phyloP scores from a whole-genome alignment of 2,888 invertebrate genomes.

The Philaethria dido region DNA sequence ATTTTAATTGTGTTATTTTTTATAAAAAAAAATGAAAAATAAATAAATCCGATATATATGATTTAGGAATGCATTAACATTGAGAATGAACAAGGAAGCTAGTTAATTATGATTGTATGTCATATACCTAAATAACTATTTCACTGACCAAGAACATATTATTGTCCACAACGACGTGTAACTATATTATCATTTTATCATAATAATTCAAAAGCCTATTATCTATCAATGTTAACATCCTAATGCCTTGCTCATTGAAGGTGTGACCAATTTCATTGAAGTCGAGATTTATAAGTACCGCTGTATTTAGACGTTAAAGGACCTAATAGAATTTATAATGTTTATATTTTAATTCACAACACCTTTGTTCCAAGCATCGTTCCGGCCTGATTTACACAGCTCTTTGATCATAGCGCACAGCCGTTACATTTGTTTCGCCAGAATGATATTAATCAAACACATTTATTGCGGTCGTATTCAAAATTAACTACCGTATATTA shows the following conservation, averaged over 20 bases:
- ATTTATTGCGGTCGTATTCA: constrained; percentile 75
- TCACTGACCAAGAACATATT: not conserved
- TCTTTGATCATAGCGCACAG: constrained; percentile 70
- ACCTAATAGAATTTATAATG: constrained; percentile 42
- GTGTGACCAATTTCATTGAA: constrained; percentile 27
- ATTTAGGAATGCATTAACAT: not conserved
- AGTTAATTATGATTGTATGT: not conserved
- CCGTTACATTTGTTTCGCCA: constrained; percentile 74
- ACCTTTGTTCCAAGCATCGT: constrained; percentile 54
- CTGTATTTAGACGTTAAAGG: constrained; percentile 24
- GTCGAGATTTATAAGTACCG: constrained; percentile 22
- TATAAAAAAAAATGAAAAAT: not conserved
- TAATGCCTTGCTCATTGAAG: constrained; percentile 20
- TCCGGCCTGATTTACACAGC: constrained; percentile 64
- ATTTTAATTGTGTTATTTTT: not conserved
- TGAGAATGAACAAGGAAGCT: not conserved
- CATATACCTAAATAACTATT: not conserved
- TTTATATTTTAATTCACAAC: constrained; percentile 60
- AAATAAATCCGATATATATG: not conserved
- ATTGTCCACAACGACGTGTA: not conserved
- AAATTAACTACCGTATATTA: constrained; percentile 75
- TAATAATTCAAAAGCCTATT: not conserved
- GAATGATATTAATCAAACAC: constrained; percentile 79
- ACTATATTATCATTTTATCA: not conserved
- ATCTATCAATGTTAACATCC: not conserved